phyloP scores from a whole-genome alignment of 1,140 invertebrate genomes.

The Drosophila repletoides region DNA sequence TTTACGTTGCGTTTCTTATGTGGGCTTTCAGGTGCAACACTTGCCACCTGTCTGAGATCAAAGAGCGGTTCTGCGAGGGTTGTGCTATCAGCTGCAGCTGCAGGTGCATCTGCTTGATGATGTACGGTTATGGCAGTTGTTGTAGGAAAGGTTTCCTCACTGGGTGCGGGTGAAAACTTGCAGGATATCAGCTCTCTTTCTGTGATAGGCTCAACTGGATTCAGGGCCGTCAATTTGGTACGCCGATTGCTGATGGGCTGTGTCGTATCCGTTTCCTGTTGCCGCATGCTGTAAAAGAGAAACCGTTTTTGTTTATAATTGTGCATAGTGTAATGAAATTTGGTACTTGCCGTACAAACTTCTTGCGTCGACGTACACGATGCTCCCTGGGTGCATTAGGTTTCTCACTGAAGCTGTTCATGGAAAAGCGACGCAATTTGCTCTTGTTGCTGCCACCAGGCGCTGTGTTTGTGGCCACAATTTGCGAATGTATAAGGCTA shows the following conservation, averaged over 20 bases:
- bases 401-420: constrained; percentile 58
- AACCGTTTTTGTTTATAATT: not conserved
- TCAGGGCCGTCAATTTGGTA: constrained; percentile 23
- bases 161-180: not conserved
- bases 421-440: constrained; percentile 74
- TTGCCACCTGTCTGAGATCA: constrained; percentile 50
- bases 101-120: constrained; percentile 11
- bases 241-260: constrained; percentile 53
- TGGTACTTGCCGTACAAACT: constrained; percentile 72
- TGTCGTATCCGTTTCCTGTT: constrained; percentile 45
- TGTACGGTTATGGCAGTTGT: constrained; percentile 51
- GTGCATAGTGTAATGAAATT: not conserved
- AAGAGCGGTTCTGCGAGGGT: constrained; percentile 27
- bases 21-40: constrained; percentile 45
- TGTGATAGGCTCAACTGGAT: constrained; percentile 9
- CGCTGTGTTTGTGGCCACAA: constrained; percentile 88
- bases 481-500: constrained; percentile 95
- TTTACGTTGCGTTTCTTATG: constrained; percentile 80
- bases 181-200: constrained; percentile 14
- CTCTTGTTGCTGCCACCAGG: constrained; percentile 69
- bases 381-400: constrained; percentile 63
- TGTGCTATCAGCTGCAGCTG: constrained; percentile 14
- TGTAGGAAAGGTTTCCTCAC: constrained; percentile 51
- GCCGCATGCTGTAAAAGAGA: constrained; percentile 39
- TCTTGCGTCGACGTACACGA: constrained; percentile 68